These are phyloP conservation scores for Mirza zaza DNA, from an alignment of 2,113 vertebrate species.

Conservation along the genomic window DNA sequence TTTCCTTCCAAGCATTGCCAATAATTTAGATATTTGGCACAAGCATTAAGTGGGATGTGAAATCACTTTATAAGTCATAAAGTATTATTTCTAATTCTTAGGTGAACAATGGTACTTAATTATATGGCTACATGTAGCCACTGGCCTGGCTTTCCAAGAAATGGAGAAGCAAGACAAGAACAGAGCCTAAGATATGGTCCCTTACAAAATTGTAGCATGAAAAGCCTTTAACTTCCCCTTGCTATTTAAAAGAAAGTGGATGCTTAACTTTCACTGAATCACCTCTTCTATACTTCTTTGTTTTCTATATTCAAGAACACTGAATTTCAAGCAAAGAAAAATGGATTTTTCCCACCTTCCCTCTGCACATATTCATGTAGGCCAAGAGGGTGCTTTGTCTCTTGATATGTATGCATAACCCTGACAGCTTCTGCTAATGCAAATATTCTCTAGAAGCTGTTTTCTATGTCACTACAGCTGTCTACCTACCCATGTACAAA, in stretches of 20 bases:
- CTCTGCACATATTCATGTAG: no score
- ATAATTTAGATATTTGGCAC: background rate
- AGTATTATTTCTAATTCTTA: slow-evolving; percentile 7
- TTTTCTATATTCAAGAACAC: background rate
- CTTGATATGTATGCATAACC: background rate
- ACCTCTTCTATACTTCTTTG: background rate
- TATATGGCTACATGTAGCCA: background rate
- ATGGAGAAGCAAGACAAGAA: background rate
- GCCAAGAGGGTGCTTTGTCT: background rate
- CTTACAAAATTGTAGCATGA: background rate
- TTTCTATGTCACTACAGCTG: background rate
- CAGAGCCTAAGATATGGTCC: background rate
- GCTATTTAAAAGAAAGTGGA: background rate
- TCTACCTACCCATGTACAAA: background rate
- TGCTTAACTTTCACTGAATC: background rate
- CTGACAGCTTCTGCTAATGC: background rate
- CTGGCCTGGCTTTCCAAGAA: background rate
- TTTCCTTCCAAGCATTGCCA: background rate
- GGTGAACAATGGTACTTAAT: background rate
- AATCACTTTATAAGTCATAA: slow-evolving; percentile 1
- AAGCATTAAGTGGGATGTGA: background rate
- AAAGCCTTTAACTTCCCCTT: background rate
- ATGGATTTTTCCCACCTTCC: background rate
- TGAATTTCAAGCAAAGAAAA: slow-evolving; percentile 30
- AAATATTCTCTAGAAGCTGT: background rate